Base-by-base conservation (phyloP, 1,140 invertebrate genomes). In the Drosophila bipectinata region DNA sequence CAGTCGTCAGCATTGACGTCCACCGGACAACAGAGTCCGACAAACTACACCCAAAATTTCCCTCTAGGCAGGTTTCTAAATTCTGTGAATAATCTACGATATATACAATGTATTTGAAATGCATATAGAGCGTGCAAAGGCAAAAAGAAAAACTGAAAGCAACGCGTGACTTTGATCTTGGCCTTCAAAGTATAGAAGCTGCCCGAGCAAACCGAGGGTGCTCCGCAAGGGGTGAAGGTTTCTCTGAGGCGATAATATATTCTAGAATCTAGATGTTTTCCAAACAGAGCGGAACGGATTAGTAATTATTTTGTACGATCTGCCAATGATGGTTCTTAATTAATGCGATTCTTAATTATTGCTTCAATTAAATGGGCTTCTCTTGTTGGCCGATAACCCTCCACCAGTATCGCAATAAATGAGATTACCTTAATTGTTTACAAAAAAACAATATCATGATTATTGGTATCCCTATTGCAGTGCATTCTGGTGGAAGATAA, bases 91-190 rank as follows among this genome's bases (percentile, higher is more conserved):
- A 44, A 41, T 45, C 18, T 39, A 68, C 21, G 28, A 52, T 73
- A 41, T 73, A 57, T 53, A 3, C 30, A 28, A 18, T 26, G 49
- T 55, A 51, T 72, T 49, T 8, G 24, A 58, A 60, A 52, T 53
- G 53, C 51, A 75, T 64, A 51, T 71, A 72, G 60, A 80, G 45
- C 55, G 53, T 49, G 26, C 47, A 32, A 39, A 57, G 14, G 18
- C 61, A 60, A 39, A 57, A 26, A 24, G 58, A 67, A 21, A 21
- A 21, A 21, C 21, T 21, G 21, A 21, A 67, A 48, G 73, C 68
- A 61, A 47, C 75, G 63, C 77, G 83, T 79, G 83, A 87, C 83
- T 82, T 82, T 87, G 82, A 87, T 88, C 78, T 78, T 88, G 79
- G 79, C 83, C 83, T 88, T 88, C 84, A 88, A 77, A 77, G 45